Evolutionary conservation across 1,140 invertebrate genomes (phyloP).

Genomic region (Vanessa tameamea): DNA sequence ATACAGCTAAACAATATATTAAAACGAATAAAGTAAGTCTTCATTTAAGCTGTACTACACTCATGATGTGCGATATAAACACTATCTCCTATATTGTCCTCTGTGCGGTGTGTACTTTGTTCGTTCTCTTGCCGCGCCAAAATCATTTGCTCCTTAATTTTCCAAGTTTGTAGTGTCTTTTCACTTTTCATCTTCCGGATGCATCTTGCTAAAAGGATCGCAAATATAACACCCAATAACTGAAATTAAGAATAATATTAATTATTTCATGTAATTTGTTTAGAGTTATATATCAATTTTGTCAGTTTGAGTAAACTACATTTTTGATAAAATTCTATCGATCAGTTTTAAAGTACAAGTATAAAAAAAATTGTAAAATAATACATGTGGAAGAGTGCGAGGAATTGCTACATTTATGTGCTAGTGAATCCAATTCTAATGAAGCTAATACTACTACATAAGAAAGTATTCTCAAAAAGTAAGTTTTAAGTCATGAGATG

Average conservation of each 20-base stretch:
- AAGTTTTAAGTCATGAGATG: no score
- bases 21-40: background rate
- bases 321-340: no score
- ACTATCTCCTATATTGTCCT: constrained; percentile 29
- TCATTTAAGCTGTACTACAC: constrained; percentile 57
- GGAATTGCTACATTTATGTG: no score
- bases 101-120: background rate
- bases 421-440: no score
- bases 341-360: no score
- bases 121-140: constrained; percentile 56
- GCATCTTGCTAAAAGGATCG: constrained; percentile 89
- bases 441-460: no score
- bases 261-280: no score
- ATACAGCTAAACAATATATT: background rate
- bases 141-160: constrained; percentile 75
- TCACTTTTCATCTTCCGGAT: constrained; percentile 89
- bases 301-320: no score
- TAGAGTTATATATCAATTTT: no score
- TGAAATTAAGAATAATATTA: constrained; percentile 69
- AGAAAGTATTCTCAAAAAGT: no score
- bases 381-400: no score
- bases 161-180: constrained; percentile 83
- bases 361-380: no score
- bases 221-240: constrained; percentile 92
- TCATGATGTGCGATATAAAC: constrained; percentile 60